These are phyloP conservation scores for Panorpa germanica DNA, from an alignment of 2,888 invertebrate genomes.

Conservation along the genomic window DNA sequence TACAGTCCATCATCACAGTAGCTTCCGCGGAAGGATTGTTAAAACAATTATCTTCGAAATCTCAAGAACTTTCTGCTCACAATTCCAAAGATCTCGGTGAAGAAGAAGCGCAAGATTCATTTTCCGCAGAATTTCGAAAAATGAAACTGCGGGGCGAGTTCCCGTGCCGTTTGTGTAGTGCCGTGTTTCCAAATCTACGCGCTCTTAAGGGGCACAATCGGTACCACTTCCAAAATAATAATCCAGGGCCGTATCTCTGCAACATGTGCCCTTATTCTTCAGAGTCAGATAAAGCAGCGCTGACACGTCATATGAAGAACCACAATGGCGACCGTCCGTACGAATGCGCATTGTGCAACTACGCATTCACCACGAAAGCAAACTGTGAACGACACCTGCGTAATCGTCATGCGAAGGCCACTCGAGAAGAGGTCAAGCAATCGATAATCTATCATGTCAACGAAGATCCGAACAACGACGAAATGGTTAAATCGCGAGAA, in stretches of 20 bases:
- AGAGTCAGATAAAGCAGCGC: conserved; percentile 68
- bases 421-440: conserved; percentile 74
- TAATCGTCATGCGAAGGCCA: conserved; percentile 74
- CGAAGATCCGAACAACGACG: conserved; percentile 66
- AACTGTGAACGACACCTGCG: conserved; percentile 90
- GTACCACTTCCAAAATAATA: conserved; percentile 60
- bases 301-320: conserved; percentile 80
- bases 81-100: conserved; percentile 29
- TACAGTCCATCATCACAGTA: conserved; percentile 64
- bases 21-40: conserved; percentile 48
- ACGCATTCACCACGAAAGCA: conserved; percentile 92
- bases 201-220: conserved; percentile 83
- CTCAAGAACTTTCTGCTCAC: conserved; percentile 19
- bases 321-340: conserved; percentile 93
- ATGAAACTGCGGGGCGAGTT: conserved; percentile 83
- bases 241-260: conserved; percentile 70
- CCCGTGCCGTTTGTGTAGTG: conserved; percentile 75
- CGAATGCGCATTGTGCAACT: conserved; percentile 87
- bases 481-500: conserved; percentile 29
- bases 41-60: conserved; percentile 40
- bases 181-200: conserved; percentile 72
- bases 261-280: conserved; percentile 84
- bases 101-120: conserved; percentile 66
- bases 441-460: conserved; percentile 76
- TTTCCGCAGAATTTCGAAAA: conserved; percentile 67